phyloP scores from a whole-genome alignment of 64 coral and sea anemone species.

The Montipora efflorescens region DNA sequence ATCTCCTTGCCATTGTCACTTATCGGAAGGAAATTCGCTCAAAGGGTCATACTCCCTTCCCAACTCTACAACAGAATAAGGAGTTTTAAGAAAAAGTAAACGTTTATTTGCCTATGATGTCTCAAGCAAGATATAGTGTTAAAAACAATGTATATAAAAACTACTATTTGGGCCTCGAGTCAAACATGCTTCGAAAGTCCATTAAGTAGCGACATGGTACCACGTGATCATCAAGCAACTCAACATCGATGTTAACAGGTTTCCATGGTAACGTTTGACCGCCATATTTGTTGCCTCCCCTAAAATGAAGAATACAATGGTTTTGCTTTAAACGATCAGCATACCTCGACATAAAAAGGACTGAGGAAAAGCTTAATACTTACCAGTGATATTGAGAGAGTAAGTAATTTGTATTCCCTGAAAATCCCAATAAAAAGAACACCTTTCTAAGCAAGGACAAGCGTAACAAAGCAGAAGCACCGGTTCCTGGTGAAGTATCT shows the following conservation, averaged over 20 bases:
- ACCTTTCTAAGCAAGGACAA: no score
- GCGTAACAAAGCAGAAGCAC: no score
- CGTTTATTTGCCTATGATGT: no score
- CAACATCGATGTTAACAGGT: neutral
- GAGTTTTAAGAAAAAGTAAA: no score
- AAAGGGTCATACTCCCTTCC: no score
- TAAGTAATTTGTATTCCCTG: constrained; percentile 26
- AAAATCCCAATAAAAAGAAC: neutral
- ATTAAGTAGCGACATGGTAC: neutral
- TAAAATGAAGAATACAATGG: neutral
- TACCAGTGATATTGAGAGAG: constrained; percentile 51
- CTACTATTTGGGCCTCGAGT: neutral
- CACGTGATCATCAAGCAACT: neutral
- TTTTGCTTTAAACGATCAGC: neutral
- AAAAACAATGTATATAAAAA: neutral
- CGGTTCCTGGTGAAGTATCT: no score
- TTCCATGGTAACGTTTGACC: neutral
- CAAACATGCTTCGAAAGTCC: neutral
- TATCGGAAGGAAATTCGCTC: no score
- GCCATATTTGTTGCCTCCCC: constrained; percentile 6
- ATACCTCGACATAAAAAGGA: neutral
- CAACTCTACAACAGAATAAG: no score
- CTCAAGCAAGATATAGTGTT: neutral
- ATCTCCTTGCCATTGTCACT: no score
- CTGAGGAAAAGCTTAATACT: neutral